phyloP scores from a whole-genome alignment of 2,113 vertebrate species.

The Cinclus mexicanus region DNA sequence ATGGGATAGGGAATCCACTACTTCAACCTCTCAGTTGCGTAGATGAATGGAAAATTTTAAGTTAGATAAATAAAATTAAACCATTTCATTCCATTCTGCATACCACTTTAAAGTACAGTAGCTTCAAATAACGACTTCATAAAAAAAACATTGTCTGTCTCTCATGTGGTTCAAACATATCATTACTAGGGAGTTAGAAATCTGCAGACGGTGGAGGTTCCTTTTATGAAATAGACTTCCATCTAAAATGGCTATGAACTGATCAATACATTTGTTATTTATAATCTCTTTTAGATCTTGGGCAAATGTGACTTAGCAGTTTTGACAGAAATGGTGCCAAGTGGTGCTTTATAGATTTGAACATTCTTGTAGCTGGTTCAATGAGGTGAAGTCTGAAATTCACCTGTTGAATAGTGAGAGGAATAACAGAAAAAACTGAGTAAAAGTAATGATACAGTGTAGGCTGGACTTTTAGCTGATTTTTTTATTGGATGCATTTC shows the following conservation, averaged over 20 bases:
- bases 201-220: background rate
- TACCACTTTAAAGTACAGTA: conserved; percentile 37
- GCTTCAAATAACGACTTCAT: background rate
- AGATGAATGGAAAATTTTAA: conserved; percentile 51
- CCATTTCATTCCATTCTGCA: conserved; percentile 33
- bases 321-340: conserved; percentile 23
- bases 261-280: conserved; percentile 32
- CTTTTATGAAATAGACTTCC: background rate
- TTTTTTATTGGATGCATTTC: background rate
- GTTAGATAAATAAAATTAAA: conserved; percentile 49
- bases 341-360: background rate
- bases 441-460: background rate
- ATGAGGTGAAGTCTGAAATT: background rate
- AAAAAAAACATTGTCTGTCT: conserved; percentile 33
- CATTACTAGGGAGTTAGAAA: background rate
- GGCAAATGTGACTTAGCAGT: background rate
- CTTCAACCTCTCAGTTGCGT: background rate
- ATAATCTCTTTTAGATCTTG: background rate
- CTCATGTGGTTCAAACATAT: conserved; percentile 13
- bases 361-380: background rate
- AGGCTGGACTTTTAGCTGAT: background rate
- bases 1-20: background rate
- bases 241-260: conserved; percentile 1
- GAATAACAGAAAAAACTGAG: background rate
- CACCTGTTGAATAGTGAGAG: background rate